These are phyloP conservation scores for Neocloeon triangulifer DNA, from an alignment of 1,140 invertebrate genomes.

Conservation along the genomic window DNA sequence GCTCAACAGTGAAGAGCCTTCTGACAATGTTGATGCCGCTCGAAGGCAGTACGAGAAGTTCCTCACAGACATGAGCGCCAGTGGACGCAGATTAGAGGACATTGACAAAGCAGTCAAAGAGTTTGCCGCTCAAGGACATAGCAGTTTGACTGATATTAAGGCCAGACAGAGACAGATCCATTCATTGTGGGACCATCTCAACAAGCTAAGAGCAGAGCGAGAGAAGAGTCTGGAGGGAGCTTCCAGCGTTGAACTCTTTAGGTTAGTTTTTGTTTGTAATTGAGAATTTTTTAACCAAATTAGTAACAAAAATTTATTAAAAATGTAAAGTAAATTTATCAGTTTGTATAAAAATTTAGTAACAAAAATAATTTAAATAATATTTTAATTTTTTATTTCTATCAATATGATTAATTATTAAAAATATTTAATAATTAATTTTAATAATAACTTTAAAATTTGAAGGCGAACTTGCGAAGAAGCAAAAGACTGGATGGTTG, in stretches of 20 bases:
- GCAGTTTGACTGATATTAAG: constrained; percentile 68
- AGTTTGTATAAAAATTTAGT: too few species aligned
- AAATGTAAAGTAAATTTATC: too few species aligned
- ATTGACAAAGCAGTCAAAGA: constrained; percentile 76
- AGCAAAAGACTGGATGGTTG: constrained; percentile 80
- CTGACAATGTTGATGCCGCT: constrained; percentile 79
- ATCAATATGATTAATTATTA: too few species aligned
- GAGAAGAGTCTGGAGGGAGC: constrained; percentile 81
- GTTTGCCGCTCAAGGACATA: constrained; percentile 63
- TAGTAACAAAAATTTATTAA: too few species aligned
- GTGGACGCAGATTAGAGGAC: constrained; percentile 66
- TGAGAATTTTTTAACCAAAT: too few species aligned
- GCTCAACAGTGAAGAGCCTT: constrained; percentile 57
- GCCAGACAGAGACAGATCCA: constrained; percentile 63
- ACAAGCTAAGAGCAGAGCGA: constrained; percentile 70
- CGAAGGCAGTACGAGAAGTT: constrained; percentile 93
- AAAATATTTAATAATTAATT: too few species aligned
- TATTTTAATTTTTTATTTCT: too few species aligned
- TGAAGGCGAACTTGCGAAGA: constrained; percentile 87
- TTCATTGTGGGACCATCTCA: constrained; percentile 68
- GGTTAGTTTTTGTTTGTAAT: too few species aligned
- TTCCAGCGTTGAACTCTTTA: too few species aligned
- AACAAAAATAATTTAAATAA: too few species aligned
- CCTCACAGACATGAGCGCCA: constrained; percentile 83
- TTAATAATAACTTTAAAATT: constrained; percentile 55